These are phyloP conservation scores for Brachyalestes nurse DNA, from an alignment of 2,797 vertebrate genomes.

Conservation along the genomic window DNA sequence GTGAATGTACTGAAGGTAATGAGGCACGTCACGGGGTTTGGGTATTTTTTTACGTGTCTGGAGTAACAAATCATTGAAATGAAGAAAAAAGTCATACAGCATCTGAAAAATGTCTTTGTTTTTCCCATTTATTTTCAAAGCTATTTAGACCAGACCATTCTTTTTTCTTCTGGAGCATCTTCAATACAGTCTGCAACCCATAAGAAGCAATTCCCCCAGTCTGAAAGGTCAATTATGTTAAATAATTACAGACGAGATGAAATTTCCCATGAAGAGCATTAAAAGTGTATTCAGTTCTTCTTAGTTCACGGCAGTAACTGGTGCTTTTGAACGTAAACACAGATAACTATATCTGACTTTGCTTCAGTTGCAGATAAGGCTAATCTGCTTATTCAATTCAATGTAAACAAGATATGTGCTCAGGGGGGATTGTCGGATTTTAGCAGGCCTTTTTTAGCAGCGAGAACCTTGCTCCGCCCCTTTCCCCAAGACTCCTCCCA, in stretches of 20 bases:
- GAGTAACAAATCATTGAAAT: neutral
- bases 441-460: constrained; percentile 23
- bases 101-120: neutral
- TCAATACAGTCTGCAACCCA: neutral
- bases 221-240: neutral
- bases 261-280: neutral
- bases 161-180: neutral
- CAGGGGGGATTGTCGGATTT: neutral
- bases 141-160: neutral
- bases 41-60: neutral
- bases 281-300: neutral
- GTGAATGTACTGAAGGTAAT: constrained; percentile 1
- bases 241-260: neutral
- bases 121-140: neutral
- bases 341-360: neutral
- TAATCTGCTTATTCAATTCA: constrained; percentile 27
- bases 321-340: neutral
- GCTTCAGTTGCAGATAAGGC: neutral
- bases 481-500: constrained; percentile 24
- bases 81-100: neutral
- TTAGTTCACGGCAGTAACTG: neutral
- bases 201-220: neutral
- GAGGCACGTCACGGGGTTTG: neutral
- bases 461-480: constrained; percentile 7
- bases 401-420: constrained; percentile 13